Evolutionary conservation across 2,888 invertebrate genomes (phyloP), one percentile per base, ranked within the genome.

Genomic region (Cephus pulcher): DNA sequence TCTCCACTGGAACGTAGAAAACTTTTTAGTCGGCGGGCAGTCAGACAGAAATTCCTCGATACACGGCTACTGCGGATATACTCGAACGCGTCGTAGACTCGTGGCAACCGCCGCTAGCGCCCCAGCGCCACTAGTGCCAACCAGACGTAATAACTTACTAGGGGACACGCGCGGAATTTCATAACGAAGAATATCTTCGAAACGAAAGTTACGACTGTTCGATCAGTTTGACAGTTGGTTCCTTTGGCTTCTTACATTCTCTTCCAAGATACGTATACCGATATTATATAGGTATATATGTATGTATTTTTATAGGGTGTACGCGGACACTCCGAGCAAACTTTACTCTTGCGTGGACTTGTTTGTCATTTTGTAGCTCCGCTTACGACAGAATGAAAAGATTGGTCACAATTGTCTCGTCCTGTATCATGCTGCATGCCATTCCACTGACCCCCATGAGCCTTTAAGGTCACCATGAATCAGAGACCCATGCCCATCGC

Each of bases 401-500:
- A 88, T 88, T 88, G 87, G 85, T 84, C 87, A 83, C 88, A 88
- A 88, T 88, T 88, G 88, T 88, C 87, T 88, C 88, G 88, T 88
- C 88, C 88, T 88, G 88, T 88, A 86, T 86, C 84, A 84, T 82
- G 79, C 82, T 79, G 71, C 78, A 80, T 79, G 77, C 79, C 81
- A 82, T 83, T 84, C 82, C 80, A 82, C 80, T 80, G 86, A 79
- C 83, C 84, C 82, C 81, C 34, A 15, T 34, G 32, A 71, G 56
- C 32, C 33, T 71, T 30, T 71, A 71, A 71, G 71, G 71, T 71
- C 71, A 71, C 71, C 33, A 33, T 34, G 71, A 15, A 71, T 56
- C 56, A 56, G 56, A 23, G 56, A 23, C 56, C 56, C 23, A 56
- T 56, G 56, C 56, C 9, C 23, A 23, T 56, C 56, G 56, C 56